Percentiles rank a stretch among this genome's conserved stretches.
Evolutionary conservation across 2,888 invertebrate genomes (phyloP).

Genomic region (Druceiella hillmani): DNA sequence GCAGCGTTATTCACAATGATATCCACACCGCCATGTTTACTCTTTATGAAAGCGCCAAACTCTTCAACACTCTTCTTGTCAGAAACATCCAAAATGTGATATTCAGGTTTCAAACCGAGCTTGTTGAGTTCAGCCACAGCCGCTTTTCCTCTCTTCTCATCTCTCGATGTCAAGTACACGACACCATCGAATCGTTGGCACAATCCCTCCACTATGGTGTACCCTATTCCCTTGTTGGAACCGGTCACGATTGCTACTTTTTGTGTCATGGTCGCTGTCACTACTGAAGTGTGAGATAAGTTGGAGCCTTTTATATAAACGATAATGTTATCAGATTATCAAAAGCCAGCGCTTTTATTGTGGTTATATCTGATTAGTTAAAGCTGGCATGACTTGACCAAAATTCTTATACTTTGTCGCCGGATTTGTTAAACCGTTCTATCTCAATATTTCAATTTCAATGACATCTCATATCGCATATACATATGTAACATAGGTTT

Average conservation of each 20-base stretch:
- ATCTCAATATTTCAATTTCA: too few species aligned
- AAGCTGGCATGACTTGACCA: too few species aligned
- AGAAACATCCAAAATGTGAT: constrained; percentile 63
- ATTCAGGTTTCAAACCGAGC: constrained; percentile 43
- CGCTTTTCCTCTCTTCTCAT: constrained; percentile 44
- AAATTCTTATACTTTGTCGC: too few species aligned
- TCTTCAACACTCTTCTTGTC: constrained; percentile 48
- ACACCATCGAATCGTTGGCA: constrained; percentile 54
- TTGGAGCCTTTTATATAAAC: too few species aligned
- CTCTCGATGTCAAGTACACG: constrained; percentile 60
- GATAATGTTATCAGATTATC: too few species aligned
- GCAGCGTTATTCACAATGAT: constrained; percentile 72
- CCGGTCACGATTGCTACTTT: constrained; percentile 52
- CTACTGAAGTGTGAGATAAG: too few species aligned
- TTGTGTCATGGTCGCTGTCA: too few species aligned
- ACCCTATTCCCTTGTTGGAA: constrained; percentile 61
- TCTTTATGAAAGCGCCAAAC: constrained; percentile 53
- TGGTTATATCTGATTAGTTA: too few species aligned
- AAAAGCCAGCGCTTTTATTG: too few species aligned
- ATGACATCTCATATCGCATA: too few species aligned
- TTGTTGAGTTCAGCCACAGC: constrained; percentile 50
- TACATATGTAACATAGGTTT: too few species aligned
- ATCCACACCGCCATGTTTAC: constrained; percentile 61
- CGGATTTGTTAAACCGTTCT: too few species aligned
- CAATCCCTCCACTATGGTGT: constrained; percentile 53